Evolutionary conservation across 2,113 vertebrate genomes (phyloP), one percentile per base, ranked within the genome.

Genomic region (Phyllostomus discolor): DNA sequence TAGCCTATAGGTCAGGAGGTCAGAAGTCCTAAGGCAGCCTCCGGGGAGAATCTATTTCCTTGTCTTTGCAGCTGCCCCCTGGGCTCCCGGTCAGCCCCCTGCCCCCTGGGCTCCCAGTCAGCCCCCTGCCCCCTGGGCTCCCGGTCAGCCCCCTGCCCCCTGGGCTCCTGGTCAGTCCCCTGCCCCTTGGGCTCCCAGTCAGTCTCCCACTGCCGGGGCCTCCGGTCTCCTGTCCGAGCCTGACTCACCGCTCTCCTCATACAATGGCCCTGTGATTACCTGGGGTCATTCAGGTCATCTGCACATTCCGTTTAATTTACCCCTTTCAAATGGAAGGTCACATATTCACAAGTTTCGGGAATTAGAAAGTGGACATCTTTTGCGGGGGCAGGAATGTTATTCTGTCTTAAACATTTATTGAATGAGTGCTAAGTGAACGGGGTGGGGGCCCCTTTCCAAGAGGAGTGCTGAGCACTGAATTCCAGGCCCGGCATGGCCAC

Each of bases 331-430:
- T 2, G 8, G 41, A 84, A 70, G 35, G 35, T 48, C 15, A 48
- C 28, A 22, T 69, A 50, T 3, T 35, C 31, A 66, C 88, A 79
- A 33, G 4, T 78, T 46, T 86, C 0, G 3, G 35, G 43, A 50
- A 52, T 54, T 26, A 82, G n/a, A 3, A 20, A 0, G 9, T 43
- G 33, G 50, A 2, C 15, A 12, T 48, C n/a, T 81, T 26, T 81
- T 26, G 9, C 3, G 4, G 41, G 4, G 57, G 57, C 2, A 5
- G n/a, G 15, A 5, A 0, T 1, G 0, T 87, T n/a, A 41, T 54
- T 76, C 38, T 80, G 33, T 17, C 20, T n/a, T 31, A 35, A n/a
- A 19, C 62, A 38, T 33, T 50, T 80, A 35, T 64, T 28, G 64
- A 93, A 26, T 33, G 35, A 76, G 43, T 35, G 24, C n/a, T 66